Conservation (phyloP, 2,113 vertebrate species). For the human (Homo sapiens) region GRCh38 chr3:6340001-6340500, state of each 20-base stretch:
- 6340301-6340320: fast-evolving
- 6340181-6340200: not conserved
- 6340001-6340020: not conserved
- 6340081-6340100: not conserved
- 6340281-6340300: too few species aligned
- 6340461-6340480: too few species aligned
- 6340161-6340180: not conserved
- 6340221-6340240: not conserved
- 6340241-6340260: not conserved
- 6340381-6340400: not conserved
- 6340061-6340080: not conserved
- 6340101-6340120: not conserved
- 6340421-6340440: not conserved
- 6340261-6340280: not conserved
- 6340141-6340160: not conserved
- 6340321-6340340: not conserved
- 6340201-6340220: not conserved
- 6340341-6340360: not conserved
- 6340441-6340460: too few species aligned
- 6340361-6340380: not conserved
- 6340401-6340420: not conserved
- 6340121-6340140: not conserved
- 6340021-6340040: not conserved
- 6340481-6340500: too few species aligned
- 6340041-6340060: not conserved